These are phyloP conservation scores for Mesembrinibis cayennensis DNA, from an alignment of 2,113 vertebrate species.

Conservation along the genomic window DNA sequence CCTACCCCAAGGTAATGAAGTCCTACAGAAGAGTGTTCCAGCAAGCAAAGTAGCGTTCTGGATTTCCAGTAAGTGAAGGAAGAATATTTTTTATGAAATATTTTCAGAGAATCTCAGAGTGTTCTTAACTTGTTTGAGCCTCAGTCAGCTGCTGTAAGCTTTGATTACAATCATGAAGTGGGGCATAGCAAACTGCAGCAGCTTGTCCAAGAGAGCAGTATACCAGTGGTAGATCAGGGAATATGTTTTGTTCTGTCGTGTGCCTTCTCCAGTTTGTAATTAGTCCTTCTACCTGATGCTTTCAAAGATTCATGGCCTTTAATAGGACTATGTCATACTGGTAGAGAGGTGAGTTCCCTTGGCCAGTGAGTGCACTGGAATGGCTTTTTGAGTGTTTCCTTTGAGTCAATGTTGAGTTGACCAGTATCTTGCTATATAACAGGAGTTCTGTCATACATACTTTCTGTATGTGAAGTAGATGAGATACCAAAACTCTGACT, in stretches of 20 bases:
- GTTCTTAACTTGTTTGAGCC: background rate
- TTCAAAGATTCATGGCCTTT: background rate
- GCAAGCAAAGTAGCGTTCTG: background rate
- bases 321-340: background rate
- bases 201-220: background rate
- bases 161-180: background rate
- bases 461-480: background rate
- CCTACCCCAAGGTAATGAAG: background rate
- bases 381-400: background rate
- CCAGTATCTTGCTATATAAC: background rate
- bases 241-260: background rate
- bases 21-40: background rate
- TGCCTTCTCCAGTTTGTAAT: background rate
- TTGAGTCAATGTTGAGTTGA: background rate
- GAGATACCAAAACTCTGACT: background rate
- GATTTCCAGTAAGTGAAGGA: background rate
- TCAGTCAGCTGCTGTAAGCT: background rate
- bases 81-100: too few species aligned
- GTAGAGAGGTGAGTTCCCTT: background rate
- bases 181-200: background rate
- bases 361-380: background rate
- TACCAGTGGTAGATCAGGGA: too few species aligned
- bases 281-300: background rate
- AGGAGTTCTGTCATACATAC: background rate
- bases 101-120: background rate